Evolutionary conservation across 2,797 vertebrate genomes (phyloP), one percentile per base, ranked within the genome.

Genomic region (Myripristis jacobus): DNA sequence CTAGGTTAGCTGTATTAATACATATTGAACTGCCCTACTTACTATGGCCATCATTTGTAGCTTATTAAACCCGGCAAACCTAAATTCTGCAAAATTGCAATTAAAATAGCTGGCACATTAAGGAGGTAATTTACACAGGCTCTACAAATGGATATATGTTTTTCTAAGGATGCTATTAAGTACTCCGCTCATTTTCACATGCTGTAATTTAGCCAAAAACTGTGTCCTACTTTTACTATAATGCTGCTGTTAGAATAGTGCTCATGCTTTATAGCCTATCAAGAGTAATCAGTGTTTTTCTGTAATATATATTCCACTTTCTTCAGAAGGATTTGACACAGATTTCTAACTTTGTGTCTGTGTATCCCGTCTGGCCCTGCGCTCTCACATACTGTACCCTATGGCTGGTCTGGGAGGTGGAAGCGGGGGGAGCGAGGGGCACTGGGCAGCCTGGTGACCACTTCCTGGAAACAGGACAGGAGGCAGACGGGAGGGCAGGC

Each of bases 401-500:
- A 43, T 38, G 51, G 58, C 54, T 67, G 82, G 8, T 69, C 57
- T 31, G 36, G 58, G 52, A 72, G 52, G 16, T 41, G 34, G 41
- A 43, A 34, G 38, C 19, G 51, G 25, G 8, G 66, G 41, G 34
- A 24, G 59, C n/a, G 73, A 70, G 57, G 50, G 69, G 66, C 77
- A 82, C 19, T 21, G 64, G 70, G 78, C 82, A 76, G 80, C 85
- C 85, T 84, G 85, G 83, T 85, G 88, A 87, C 89, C 76, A 87
- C 86, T 91, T 93, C 91, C 91, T 91, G 89, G 79, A 88, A 86
- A 90, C 83, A 75, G 83, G 85, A 90, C 81, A 83, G 87, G 89
- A 92, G 88, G 91, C 91, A 91, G 91, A 90, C 86, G 81, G 91
- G 85, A 85, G 83, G 89, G 87, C 84, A 85, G 89, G 84, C 88